phyloP scores from a whole-genome alignment of 2,113 vertebrate species.

The Nothobranchius kuhntae region DNA sequence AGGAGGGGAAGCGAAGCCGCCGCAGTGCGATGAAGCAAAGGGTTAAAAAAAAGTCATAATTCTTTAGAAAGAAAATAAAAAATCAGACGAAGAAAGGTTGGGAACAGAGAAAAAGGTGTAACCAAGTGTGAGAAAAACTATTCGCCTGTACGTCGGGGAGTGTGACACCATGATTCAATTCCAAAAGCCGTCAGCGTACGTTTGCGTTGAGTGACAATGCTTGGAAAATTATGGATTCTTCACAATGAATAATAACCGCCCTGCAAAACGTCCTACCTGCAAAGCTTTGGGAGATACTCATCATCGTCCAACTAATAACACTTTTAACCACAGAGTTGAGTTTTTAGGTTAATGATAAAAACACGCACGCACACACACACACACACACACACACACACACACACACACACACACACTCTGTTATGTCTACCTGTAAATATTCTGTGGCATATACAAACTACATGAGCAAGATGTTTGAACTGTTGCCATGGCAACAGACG shows the following conservation, averaged over 20 bases:
- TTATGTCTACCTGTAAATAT: conserved; percentile 58
- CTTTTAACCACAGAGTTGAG: conserved; percentile 10
- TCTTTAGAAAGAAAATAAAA: conserved; percentile 45
- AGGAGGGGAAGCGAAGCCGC: conserved; percentile 58
- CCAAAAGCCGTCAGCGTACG: conserved; percentile 29
- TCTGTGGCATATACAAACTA: conserved; percentile 51
- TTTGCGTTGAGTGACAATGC: conserved; percentile 16
- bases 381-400: conserved; percentile 9
- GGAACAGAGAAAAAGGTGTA: conserved; percentile 10
- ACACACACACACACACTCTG: conserved; percentile 7
- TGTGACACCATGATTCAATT: conserved; percentile 43
- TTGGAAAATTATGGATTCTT: conserved; percentile 11
- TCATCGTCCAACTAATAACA: neutral
- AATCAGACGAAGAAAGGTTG: conserved; percentile 9
- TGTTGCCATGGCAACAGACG: conserved; percentile 79
- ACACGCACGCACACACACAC: conserved; percentile 7
- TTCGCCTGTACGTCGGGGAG: conserved; percentile 39
- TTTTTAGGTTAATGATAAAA: neutral
- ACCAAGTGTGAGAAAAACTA: conserved; percentile 35
- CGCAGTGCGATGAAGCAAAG: conserved; percentile 71
- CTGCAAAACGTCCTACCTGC: neutral
- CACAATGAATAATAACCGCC: neutral
- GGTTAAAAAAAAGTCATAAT: conserved; percentile 61
- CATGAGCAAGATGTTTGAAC: conserved; percentile 71
- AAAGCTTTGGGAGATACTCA: neutral